These are phyloP conservation scores for Pavo muticus DNA, from an alignment of 2,113 vertebrate genomes.

Conservation along the genomic window DNA sequence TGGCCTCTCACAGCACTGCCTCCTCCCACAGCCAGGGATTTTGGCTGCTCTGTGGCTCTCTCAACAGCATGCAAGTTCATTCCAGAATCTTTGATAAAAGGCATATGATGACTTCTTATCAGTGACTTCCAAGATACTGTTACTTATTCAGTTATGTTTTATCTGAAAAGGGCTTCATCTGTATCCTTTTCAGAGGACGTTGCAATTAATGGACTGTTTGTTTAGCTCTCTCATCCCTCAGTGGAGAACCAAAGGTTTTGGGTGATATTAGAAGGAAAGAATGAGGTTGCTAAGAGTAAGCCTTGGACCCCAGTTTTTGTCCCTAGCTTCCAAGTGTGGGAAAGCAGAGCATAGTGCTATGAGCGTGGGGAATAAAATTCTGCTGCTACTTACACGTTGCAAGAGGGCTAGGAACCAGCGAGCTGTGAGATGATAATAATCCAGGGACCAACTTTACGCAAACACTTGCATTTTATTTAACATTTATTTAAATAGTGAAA, in stretches of 20 bases:
- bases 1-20: neutral
- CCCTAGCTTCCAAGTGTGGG: neutral
- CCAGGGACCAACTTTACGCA: neutral
- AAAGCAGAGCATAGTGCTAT: neutral
- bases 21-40: neutral
- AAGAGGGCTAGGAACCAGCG: neutral
- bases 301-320: neutral
- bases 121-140: neutral
- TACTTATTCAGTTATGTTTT: neutral
- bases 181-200: neutral
- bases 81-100: neutral
- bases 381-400: neutral
- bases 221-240: neutral
- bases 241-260: neutral
- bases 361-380: neutral
- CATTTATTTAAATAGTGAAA: conserved; percentile 44
- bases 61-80: neutral
- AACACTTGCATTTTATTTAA: conserved; percentile 48
- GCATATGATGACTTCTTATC: neutral
- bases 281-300: neutral
- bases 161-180: neutral
- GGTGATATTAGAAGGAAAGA: neutral
- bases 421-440: neutral
- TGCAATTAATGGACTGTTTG: neutral
- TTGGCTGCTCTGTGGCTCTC: neutral